phyloP scores from a whole-genome alignment of 2,888 invertebrate species.

The Branchellion lobata region DNA sequence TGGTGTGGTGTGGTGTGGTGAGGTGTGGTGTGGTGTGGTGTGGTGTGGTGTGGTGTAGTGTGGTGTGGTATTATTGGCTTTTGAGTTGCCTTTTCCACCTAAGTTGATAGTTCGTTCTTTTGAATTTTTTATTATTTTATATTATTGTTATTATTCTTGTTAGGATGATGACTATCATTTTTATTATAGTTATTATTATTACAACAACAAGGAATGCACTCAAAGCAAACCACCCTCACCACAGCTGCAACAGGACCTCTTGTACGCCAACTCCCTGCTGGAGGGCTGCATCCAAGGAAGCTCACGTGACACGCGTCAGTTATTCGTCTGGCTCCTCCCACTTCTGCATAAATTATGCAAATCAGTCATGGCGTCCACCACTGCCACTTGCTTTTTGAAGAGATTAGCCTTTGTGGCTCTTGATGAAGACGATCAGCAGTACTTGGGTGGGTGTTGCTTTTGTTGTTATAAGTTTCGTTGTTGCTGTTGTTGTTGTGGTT shows the following conservation, averaged over 20 bases:
- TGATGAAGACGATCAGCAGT: conserved; percentile 59
- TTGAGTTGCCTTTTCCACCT: too few species aligned
- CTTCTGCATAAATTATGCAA: conserved; percentile 70
- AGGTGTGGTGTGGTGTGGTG: too few species aligned
- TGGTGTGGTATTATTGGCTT: too few species aligned
- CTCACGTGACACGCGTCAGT: conserved; percentile 65
- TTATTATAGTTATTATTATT: too few species aligned
- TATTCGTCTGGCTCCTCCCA: conserved; percentile 68
- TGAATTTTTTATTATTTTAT: too few species aligned
- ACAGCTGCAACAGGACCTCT: conserved; percentile 48
- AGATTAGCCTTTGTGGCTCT: conserved; percentile 69
- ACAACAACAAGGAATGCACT: too few species aligned
- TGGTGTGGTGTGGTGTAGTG: too few species aligned
- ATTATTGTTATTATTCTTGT: too few species aligned
- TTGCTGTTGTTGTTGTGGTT: neutral
- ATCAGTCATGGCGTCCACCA: conserved; percentile 77
- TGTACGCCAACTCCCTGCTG: conserved; percentile 54
- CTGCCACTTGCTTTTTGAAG: conserved; percentile 68
- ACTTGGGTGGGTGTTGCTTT: neutral
- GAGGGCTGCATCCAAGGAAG: conserved; percentile 63
- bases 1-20: too few species aligned
- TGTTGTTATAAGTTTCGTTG: neutral
- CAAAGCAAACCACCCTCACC: too few species aligned
- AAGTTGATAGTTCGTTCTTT: too few species aligned
- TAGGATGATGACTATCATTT: too few species aligned